Conservation (phyloP, 2,888 invertebrate species). For the Apoderus coryli region DNA sequence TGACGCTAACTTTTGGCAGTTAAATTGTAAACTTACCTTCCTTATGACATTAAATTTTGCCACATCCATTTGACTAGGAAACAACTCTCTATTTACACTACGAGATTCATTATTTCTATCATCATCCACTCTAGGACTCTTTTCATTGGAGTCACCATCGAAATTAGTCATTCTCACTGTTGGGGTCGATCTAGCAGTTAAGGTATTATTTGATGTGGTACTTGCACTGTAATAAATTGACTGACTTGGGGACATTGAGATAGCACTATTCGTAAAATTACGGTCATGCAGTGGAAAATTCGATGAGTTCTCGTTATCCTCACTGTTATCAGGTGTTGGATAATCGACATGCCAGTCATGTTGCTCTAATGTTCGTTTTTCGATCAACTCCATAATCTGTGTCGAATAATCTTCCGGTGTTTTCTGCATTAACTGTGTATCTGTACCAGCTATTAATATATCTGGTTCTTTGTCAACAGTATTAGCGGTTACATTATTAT, state of each 20-base stretch:
- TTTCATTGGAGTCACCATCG: conserved; percentile 12
- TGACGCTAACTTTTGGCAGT: not conserved
- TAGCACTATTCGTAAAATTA: conserved; percentile 12
- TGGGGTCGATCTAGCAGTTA: conserved; percentile 12
- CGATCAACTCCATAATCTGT: conserved; percentile 24
- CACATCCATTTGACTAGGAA: conserved; percentile 14
- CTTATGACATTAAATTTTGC: conserved; percentile 10
- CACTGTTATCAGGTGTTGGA: conserved; percentile 2
- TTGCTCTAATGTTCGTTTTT: conserved; percentile 22
- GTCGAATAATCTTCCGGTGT: conserved; percentile 24
- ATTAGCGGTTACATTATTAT: conserved; percentile 20
- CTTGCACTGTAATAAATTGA: conserved; percentile 19
- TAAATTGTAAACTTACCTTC: conserved; percentile 11
- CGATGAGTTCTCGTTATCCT: conserved; percentile 5
- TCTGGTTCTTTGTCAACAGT: conserved; percentile 10
- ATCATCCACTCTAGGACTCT: conserved; percentile 13
- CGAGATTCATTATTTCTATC: conserved; percentile 9
- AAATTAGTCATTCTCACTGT: conserved; percentile 13
- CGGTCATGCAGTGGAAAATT: no score
- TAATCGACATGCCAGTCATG: conserved; percentile 13
- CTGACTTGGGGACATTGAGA: conserved; percentile 22
- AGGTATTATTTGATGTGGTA: conserved; percentile 14
- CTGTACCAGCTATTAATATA: conserved; percentile 14
- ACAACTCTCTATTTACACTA: conserved; percentile 15
- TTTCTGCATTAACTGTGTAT: conserved; percentile 18